Evolutionary conservation across 2,797 vertebrate genomes (phyloP), one percentile per base, ranked within the genome.

Genomic region (Acanthis flammea): DNA sequence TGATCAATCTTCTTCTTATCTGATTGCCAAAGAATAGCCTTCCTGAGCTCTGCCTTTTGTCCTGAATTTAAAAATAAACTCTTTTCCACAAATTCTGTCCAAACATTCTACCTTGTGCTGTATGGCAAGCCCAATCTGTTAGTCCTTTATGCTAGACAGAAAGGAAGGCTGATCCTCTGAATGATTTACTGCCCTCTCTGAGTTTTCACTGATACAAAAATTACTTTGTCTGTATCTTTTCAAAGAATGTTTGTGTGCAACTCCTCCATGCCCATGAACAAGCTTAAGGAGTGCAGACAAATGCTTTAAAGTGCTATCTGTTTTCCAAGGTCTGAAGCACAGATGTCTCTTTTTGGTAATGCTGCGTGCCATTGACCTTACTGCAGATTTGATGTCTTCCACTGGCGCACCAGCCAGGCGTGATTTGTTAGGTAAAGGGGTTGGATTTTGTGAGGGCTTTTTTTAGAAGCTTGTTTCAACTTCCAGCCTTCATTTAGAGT

Each of bases 291-390:
- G 88, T 14, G 6, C 91, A 88, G 93, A 92, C 90, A 95, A 97
- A 97, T 93, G 91, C 92, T 97, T 97, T 95, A 91, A 96, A 95
- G 93, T 79, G 73, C 95, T 91, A 54, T 95, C 91, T 96, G 72
- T 91, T 97, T 96, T 97, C 88, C 91, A 96, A 96, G 80, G 90
- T 90, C 97, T 96, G 92, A 97, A 94, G 75, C 94, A 83, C 95
- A 97, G 96, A 97, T 98, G 96, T 97, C 96, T 97, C 92, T 92
- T 96, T 97, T 96, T 96, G 95, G 93, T 96, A 96, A 97, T 72
- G 94, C 50, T 92, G 92, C 94, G 35, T 88, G 86, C 88, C 78
- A 91, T 74, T 96, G 96, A 92, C 74, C 86, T 93, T 73, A 94
- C 88, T 91, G 94, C 82, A 91, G 44, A 93, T 93, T 54, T 94